Evolutionary conservation across 2,113 vertebrate genomes (phyloP).

Genomic region (Periophthalmodon schlosseri): DNA sequence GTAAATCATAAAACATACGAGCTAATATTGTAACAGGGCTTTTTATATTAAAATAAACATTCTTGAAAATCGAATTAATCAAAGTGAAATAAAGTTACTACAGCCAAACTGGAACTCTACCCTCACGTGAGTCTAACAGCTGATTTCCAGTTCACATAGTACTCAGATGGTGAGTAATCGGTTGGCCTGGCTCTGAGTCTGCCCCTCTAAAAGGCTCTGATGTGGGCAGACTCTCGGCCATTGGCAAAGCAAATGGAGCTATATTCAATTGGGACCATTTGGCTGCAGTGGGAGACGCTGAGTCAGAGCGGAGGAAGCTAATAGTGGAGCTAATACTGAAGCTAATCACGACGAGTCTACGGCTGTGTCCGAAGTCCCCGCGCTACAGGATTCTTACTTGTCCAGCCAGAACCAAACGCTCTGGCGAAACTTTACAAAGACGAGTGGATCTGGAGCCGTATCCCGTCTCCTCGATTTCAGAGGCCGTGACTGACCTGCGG

Average conservation of each 20-base stretch:
- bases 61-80: neutral
- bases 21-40: too few relatives aligned
- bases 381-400: too few relatives aligned
- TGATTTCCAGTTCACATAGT: slow-evolving; percentile 12
- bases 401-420: too few relatives aligned
- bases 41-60: too few relatives aligned
- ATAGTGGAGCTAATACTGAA: neutral
- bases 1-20: too few relatives aligned
- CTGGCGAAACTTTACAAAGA: too few relatives aligned
- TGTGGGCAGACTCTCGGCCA: neutral
- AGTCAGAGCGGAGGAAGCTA: neutral
- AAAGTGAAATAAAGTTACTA: neutral
- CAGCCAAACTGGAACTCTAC: too few relatives aligned
- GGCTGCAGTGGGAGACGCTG: neutral
- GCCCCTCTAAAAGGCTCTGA: neutral
- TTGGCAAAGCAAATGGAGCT: neutral
- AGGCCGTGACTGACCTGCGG: too few relatives aligned
- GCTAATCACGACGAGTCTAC: neutral
- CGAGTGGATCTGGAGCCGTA: too few relatives aligned
- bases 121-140: too few relatives aligned
- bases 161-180: slow-evolving; percentile 9
- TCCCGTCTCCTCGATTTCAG: too few relatives aligned
- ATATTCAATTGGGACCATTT: slow-evolving; percentile 11
- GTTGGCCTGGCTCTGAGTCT: neutral
- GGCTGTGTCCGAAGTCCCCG: too few relatives aligned